Evolutionary conservation across 2,888 invertebrate genomes (phyloP).

Genomic region (Drosophila robusta): DNA sequence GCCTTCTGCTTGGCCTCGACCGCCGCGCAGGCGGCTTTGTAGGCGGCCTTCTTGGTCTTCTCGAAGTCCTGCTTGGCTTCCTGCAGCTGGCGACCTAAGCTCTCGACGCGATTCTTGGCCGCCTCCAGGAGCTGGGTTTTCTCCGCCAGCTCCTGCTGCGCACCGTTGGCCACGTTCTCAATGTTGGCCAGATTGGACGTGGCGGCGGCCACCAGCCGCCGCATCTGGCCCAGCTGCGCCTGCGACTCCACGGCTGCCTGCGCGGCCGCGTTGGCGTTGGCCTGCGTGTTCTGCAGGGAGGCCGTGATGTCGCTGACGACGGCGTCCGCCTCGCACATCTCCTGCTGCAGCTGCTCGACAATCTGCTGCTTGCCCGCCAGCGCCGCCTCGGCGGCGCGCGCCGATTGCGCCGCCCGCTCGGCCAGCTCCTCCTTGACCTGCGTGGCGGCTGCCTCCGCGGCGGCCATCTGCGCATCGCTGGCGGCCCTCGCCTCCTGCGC

Average conservation of each 20-base stretch:
- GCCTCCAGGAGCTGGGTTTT: constrained; percentile 89
- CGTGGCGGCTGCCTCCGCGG: constrained; percentile 90
- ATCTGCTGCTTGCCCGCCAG: constrained; percentile 89
- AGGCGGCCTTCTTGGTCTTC: constrained; percentile 89
- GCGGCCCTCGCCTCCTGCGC: constrained; percentile 90
- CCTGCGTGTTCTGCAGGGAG: constrained; percentile 88
- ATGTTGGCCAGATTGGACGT: constrained; percentile 87
- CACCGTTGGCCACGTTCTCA: constrained; percentile 87
- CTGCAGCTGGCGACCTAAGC: constrained; percentile 87
- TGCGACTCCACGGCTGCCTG: constrained; percentile 88
- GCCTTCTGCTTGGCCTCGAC: constrained; percentile 88
- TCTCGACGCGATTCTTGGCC: constrained; percentile 88
- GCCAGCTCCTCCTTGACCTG: constrained; percentile 90
- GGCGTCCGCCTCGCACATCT: constrained; percentile 89
- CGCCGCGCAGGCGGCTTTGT: constrained; percentile 89
- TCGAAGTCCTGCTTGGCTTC: constrained; percentile 88
- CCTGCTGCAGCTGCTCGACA: constrained; percentile 89
- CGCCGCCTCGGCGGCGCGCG: constrained; percentile 90
- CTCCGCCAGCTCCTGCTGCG: constrained; percentile 88
- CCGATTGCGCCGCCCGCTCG: constrained; percentile 90
- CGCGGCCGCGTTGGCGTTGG: constrained; percentile 88
- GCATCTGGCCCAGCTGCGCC: constrained; percentile 86
- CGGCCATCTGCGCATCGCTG: constrained; percentile 90
- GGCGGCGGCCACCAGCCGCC: constrained; percentile 85
- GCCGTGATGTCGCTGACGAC: constrained; percentile 88